Base-by-base conservation (phyloP, 1,140 invertebrate species). In the Cydia strobilella region DNA sequence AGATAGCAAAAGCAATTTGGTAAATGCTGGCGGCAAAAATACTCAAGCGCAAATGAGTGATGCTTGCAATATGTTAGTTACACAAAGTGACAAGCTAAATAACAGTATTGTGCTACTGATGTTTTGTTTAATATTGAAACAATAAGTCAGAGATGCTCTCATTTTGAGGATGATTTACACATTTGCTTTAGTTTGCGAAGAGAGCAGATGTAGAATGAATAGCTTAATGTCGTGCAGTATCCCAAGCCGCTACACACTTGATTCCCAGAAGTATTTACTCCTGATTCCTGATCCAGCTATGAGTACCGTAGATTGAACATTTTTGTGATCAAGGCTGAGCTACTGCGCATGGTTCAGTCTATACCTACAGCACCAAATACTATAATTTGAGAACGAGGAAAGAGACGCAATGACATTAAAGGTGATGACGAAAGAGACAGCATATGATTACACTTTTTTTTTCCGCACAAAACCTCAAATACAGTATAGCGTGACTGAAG, bases 61-160 rank as follows among this genome's bases (percentile, higher is more conserved):
- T 84, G 82, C 75, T 77, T 45, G 79, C 73, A 77, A 83, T 85
- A 82, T 81, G 74, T 85, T 82, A 81, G 75, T 62, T 74, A 76
- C 35, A 77, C 76, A 80, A 80, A 79, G 72, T 77, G 78, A 84
- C 77, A 81, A 74, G 72, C 72, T 73, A 80, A 84, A 79, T 83
- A 75, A 82, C 77, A 77, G 75, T 75, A 80, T 79, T 83, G 72
- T 79, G 81, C 82, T 84, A 83, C 84, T 72, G 82, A 79, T 75
- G 62, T 39, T 73, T 31, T 82, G 79, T 80, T 80, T 69, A 35
- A 35, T 18, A 69, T 69, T 73, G 51, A 73, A 73, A 73, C 51
- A 73, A 73, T 69, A 27, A 39, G 65, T 13, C 54, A 18, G 54
- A 59, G 54, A 23, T 20, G 20, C 0, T 7, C 20, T 3, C 20